Conservation (phyloP, 2,113 vertebrate genomes). For the Ctenodactylus gundi region DNA sequence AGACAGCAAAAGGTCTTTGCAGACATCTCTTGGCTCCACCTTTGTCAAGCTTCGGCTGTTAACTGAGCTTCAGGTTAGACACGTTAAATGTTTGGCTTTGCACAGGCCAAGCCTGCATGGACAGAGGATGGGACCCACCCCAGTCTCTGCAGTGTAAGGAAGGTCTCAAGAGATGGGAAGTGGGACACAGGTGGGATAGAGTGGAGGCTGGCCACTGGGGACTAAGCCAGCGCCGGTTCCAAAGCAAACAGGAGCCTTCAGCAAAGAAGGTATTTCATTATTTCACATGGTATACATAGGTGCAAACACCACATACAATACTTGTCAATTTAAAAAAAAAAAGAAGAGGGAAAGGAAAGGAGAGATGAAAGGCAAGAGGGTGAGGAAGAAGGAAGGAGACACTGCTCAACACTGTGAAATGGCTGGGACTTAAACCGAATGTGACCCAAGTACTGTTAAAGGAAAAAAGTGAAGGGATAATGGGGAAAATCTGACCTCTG, state of each 20-base stretch:
- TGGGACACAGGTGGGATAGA: rapidly evolving
- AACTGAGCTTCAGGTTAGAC: not conserved
- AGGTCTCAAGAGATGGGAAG: not conserved
- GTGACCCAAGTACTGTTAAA: not conserved
- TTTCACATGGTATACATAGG: too few species aligned
- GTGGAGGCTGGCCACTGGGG: too few species aligned
- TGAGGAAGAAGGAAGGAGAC: rapidly evolving
- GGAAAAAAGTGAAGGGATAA: not conserved
- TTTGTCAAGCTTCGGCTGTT: not conserved
- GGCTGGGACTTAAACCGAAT: not conserved
- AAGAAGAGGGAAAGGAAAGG: too few species aligned
- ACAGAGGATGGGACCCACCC: not conserved
- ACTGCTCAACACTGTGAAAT: not conserved
- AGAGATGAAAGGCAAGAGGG: not conserved
- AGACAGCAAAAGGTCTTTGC: not conserved
- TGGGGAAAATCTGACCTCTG: rapidly evolving
- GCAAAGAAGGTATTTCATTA: not conserved
- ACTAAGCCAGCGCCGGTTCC: too few species aligned
- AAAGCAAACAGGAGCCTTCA: not conserved
- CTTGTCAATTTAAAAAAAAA: too few species aligned
- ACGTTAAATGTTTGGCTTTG: not conserved
- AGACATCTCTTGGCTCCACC: not conserved
- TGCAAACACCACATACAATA: not conserved
- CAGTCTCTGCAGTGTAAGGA: not conserved
- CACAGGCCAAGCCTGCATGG: not conserved